Conservation (phyloP, 2,113 vertebrate species). For the Ophthalmolycus amberensis region DNA sequence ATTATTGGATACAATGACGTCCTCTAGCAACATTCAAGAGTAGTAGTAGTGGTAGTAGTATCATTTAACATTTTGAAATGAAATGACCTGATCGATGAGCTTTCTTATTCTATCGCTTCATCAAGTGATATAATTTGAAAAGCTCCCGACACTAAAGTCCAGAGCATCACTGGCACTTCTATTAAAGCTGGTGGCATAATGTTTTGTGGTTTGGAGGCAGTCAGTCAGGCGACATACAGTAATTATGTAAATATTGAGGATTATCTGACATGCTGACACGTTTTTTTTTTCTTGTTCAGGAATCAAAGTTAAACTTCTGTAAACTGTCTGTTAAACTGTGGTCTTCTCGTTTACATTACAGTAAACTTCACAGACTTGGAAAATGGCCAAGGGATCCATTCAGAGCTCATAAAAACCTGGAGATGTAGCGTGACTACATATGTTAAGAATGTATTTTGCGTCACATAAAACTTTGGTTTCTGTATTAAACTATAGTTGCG, state of each 20-base stretch:
- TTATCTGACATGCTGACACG: not conserved
- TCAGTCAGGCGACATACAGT: not conserved
- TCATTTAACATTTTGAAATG: not conserved
- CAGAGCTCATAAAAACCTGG: constrained; percentile 36
- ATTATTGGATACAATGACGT: not conserved
- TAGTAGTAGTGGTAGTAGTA: not conserved
- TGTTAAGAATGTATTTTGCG: not conserved
- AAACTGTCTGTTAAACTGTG: constrained; percentile 16
- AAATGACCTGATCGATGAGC: not conserved
- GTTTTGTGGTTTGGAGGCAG: not conserved
- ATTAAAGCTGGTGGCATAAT: not conserved
- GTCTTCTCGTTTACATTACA: not conserved
- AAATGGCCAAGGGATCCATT: constrained; percentile 1
- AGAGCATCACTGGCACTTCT: not conserved
- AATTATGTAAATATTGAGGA: not conserved
- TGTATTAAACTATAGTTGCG: not conserved
- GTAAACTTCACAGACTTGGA: constrained; percentile 19
- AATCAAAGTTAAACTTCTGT: not conserved
- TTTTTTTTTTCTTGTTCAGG: not conserved
- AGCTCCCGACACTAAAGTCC: not conserved
- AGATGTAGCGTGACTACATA: not conserved
- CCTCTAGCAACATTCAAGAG: not conserved
- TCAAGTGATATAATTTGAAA: not conserved
- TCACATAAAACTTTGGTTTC: constrained; percentile 34
- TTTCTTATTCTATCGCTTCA: not conserved